Percentiles rank a stretch among this genome's conserved stretches.
Evolutionary conservation across 1,140 invertebrate genomes (phyloP).

Genomic region (Spodoptera litura): DNA sequence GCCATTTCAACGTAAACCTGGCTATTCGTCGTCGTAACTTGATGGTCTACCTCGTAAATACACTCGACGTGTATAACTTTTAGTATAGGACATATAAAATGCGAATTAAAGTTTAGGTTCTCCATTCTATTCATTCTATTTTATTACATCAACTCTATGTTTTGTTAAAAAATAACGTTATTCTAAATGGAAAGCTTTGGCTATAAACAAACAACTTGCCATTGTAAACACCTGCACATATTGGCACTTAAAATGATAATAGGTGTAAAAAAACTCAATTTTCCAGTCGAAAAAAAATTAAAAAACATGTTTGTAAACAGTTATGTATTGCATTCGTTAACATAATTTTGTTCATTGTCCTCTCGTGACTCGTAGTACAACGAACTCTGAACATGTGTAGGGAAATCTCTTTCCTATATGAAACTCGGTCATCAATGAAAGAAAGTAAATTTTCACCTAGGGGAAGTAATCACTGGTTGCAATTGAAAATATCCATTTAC

Average conservation of each 20-base stretch:
- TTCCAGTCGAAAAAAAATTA: background rate
- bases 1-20: constrained; percentile 55
- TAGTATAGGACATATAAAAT: constrained; percentile 7
- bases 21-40: constrained; percentile 52
- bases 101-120: constrained; percentile 1
- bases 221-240: constrained; percentile 12
- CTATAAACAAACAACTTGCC: background rate
- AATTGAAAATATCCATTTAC: constrained; percentile 74
- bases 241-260: constrained; percentile 5
- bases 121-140: constrained; percentile 7
- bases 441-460: constrained; percentile 63
- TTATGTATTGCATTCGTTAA: constrained; percentile 15
- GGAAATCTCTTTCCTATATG: constrained; percentile 49
- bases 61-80: constrained; percentile 35
- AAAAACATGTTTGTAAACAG: constrained; percentile 1
- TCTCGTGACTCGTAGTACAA: background rate
- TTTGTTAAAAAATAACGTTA: background rate
- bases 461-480: constrained; percentile 63
- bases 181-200: background rate
- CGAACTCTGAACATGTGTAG: constrained; percentile 1
- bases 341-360: background rate
- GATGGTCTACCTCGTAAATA: constrained; percentile 42
- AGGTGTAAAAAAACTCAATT: background rate
- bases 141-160: background rate
- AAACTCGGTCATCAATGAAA: constrained; percentile 51